These are phyloP conservation scores for Anorthoa munda DNA, from an alignment of 2,888 invertebrate species.

Conservation along the genomic window DNA sequence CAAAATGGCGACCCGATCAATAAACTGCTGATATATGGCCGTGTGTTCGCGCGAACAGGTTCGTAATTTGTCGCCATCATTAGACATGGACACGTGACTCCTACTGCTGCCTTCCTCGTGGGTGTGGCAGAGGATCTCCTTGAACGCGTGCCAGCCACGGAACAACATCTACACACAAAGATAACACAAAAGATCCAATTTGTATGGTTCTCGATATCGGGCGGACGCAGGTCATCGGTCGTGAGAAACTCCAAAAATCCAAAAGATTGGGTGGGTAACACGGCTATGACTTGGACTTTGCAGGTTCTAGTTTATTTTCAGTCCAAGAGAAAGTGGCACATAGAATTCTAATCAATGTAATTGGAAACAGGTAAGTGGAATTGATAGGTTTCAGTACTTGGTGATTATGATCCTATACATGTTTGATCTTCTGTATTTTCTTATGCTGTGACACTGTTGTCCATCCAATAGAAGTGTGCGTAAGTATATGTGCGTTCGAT, in stretches of 20 bases:
- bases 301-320: neutral
- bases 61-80: conserved; percentile 62
- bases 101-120: conserved; percentile 72
- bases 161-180: conserved; percentile 10
- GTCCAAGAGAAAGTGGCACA: neutral
- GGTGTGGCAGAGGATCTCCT: conserved; percentile 76
- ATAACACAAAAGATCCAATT: conserved; percentile 30
- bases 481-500: conserved; percentile 12
- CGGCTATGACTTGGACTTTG: too few relatives aligned
- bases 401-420: neutral
- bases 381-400: neutral
- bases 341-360: neutral
- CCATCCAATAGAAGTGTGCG: conserved; percentile 10
- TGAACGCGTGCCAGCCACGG: conserved; percentile 60
- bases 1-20: conserved; percentile 55
- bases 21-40: conserved; percentile 54
- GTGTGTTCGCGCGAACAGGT: conserved; percentile 50
- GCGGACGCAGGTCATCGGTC: neutral
- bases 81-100: conserved; percentile 68
- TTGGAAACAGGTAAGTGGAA: neutral
- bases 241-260: neutral
- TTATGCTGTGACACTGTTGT: conserved; percentile 6
- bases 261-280: neutral
- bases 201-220: neutral
- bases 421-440: conserved; percentile 25